Percentiles rank a stretch among this genome's conserved stretches.
Conservation (phyloP, 2,797 vertebrate genomes). For the Amazona ochrocephala region DNA sequence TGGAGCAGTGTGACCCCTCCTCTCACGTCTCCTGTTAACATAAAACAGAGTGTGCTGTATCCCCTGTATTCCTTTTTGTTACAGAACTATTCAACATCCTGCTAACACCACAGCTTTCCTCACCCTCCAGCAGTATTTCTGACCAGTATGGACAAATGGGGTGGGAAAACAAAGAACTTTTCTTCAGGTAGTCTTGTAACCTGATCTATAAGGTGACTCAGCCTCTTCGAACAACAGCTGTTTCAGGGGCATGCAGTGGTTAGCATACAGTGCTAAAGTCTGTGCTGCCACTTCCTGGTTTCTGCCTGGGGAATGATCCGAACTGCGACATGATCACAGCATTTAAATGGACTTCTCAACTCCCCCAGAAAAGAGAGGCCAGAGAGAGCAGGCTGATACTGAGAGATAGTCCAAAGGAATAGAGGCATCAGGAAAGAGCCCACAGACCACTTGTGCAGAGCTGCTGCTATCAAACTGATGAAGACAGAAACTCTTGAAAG, state of each 20-base stretch:
- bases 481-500: neutral
- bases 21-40: neutral
- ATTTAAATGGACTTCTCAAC: neutral
- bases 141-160: slow-evolving; percentile 40
- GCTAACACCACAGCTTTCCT: neutral
- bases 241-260: neutral
- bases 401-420: neutral
- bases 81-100: neutral
- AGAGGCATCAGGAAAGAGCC: neutral
- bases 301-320: neutral
- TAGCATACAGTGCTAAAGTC: neutral
- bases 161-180: slow-evolving; percentile 61
- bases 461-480: neutral
- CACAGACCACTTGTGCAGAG: neutral
- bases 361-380: neutral
- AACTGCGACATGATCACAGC: neutral
- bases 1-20: neutral
- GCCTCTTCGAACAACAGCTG: slow-evolving; percentile 27
- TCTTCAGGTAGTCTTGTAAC: slow-evolving; percentile 61
- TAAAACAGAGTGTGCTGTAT: neutral
- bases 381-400: neutral
- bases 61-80: neutral
- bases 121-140: neutral
- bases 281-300: slow-evolving; percentile 54
- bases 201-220: slow-evolving; percentile 64